Evolutionary conservation across 2,113 vertebrate species (phyloP).

Genomic region (Danio rerio): DNA sequence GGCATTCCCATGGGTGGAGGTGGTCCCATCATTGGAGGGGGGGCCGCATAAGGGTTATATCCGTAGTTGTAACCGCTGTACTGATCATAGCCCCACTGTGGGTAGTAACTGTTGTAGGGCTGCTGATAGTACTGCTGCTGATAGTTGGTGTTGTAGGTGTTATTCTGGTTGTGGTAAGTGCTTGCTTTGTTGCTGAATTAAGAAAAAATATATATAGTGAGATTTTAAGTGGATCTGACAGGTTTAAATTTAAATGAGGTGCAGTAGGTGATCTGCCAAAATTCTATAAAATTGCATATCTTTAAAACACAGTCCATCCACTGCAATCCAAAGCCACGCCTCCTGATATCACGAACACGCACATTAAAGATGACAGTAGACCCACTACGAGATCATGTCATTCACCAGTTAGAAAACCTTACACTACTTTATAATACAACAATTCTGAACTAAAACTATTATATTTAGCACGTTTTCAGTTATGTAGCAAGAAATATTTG

Average conservation of each 20-base stretch:
- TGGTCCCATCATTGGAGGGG: conserved; percentile 74
- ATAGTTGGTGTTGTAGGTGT: conserved; percentile 77
- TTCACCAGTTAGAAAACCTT: too few relatives aligned
- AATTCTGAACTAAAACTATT: too few relatives aligned
- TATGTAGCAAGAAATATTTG: too few relatives aligned
- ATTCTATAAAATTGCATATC: too few relatives aligned
- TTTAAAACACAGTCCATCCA: too few relatives aligned
- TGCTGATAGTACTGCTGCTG: conserved; percentile 79
- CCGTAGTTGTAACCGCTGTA: conserved; percentile 76
- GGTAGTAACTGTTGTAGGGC: conserved; percentile 74
- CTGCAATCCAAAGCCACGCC: too few relatives aligned
- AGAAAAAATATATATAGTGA: background rate
- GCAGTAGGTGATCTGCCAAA: too few relatives aligned
- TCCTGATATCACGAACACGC: too few relatives aligned
- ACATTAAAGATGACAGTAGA: too few relatives aligned
- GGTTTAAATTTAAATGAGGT: background rate
- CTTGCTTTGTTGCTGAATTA: conserved; percentile 79
- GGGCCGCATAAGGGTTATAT: conserved; percentile 76
- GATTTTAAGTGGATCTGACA: background rate
- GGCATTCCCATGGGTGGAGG: conserved; percentile 73
- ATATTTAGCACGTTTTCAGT: too few relatives aligned
- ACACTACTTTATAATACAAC: too few relatives aligned
- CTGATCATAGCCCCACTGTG: conserved; percentile 84
- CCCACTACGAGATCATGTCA: too few relatives aligned
- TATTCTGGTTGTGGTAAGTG: conserved; percentile 79